A percentile compares a stretch with the other conserved stretches of the same genome.
phyloP scores from a whole-genome alignment of 2,888 invertebrate genomes.

The Heliconius hortense region DNA sequence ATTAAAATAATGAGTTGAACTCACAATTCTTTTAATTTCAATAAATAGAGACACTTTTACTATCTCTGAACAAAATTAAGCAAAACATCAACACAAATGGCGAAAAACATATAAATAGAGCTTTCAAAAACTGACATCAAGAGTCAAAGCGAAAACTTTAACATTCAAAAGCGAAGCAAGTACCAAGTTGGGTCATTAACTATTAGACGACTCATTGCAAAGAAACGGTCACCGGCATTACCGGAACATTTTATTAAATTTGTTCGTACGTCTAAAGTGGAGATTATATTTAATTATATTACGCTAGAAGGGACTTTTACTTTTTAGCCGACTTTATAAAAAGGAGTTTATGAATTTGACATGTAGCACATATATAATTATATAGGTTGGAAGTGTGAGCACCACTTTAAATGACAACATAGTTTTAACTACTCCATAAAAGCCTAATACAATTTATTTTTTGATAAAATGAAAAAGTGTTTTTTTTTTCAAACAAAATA shows the following conservation, averaged over 20 bases:
- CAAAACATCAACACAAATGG: neutral
- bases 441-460: too few relatives aligned
- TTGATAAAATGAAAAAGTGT: too few relatives aligned
- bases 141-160: slow-evolving; percentile 16
- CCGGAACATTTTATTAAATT: slow-evolving; percentile 29
- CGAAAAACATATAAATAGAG: neutral
- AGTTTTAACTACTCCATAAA: too few relatives aligned
- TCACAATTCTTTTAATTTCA: too few relatives aligned
- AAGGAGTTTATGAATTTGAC: too few relatives aligned
- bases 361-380: too few relatives aligned
- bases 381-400: too few relatives aligned
- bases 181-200: slow-evolving; percentile 17
- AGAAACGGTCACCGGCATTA: slow-evolving; percentile 10
- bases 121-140: neutral
- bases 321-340: neutral
- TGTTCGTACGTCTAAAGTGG: slow-evolving; percentile 11
- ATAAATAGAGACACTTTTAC: neutral
- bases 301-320: slow-evolving; percentile 1
- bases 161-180: slow-evolving; percentile 5
- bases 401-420: too few relatives aligned
- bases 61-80: neutral
- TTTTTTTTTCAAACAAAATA: too few relatives aligned
- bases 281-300: neutral
- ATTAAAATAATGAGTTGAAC: too few relatives aligned
- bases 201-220: slow-evolving; percentile 25